A percentile compares a stretch with the other conserved stretches of the same genome.
These are phyloP conservation scores for Aldrovandia affinis DNA, from an alignment of 2,797 vertebrate species.

Conservation along the genomic window DNA sequence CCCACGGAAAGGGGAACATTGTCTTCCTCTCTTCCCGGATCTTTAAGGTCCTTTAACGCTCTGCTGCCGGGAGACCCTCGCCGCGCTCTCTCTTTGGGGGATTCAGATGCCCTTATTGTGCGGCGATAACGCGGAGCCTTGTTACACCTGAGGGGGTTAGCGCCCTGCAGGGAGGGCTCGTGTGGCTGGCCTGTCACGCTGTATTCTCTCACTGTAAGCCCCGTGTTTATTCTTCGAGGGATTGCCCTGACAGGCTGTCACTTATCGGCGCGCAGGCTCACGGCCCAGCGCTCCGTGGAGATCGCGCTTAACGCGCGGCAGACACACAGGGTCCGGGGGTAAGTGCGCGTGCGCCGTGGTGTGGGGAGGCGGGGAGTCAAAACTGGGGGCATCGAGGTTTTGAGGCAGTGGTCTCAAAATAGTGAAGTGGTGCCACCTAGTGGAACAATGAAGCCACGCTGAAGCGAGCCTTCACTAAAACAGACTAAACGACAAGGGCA, in stretches of 20 bases:
- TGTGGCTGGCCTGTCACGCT: constrained; percentile 6
- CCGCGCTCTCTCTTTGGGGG: no score
- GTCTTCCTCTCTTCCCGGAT: no score
- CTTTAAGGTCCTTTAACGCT: not conserved
- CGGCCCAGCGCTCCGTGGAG: not conserved
- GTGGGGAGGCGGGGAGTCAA: constrained; percentile 9
- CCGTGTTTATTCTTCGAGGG: constrained; percentile 22
- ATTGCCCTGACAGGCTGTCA: constrained; percentile 28
- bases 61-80: not conserved
- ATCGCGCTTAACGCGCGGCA: not conserved
- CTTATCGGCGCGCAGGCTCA: not conserved
- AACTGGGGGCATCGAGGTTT: not conserved
- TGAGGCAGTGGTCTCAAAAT: no score
- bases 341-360: not conserved
- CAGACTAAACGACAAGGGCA: no score
- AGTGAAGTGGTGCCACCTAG: constrained; percentile 23
- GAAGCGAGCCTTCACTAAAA: no score
- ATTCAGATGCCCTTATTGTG: not conserved
- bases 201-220: constrained; percentile 10
- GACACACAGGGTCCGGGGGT: not conserved
- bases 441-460: no score
- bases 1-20: not conserved
- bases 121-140: not conserved
- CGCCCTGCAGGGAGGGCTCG: not conserved
- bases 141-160: constrained; percentile 17